phyloP scores from a whole-genome alignment of 30 jellyfish, hydroid and myxozoan species.

The Clytia hemisphaerica region DNA sequence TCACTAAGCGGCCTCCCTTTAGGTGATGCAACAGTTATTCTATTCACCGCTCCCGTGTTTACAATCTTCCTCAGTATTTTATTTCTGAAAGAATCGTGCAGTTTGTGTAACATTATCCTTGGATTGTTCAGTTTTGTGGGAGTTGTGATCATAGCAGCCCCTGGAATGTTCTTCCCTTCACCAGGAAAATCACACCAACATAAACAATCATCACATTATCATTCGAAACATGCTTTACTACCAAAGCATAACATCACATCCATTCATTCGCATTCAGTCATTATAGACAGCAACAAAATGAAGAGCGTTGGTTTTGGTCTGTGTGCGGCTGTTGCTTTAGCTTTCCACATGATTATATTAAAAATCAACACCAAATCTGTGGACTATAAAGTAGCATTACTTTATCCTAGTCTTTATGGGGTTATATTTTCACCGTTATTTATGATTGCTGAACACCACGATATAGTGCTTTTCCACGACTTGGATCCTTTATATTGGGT shows the following conservation, averaged over 20 bases:
- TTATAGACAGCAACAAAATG: not conserved
- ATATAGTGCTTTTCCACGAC: conserved; percentile 19
- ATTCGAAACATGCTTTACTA: too few species aligned
- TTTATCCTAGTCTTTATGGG: conserved; percentile 57
- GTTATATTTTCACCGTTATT: conserved; percentile 27
- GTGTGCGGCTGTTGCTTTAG: conserved; percentile 46
- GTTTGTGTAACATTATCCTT: conserved; percentile 29
- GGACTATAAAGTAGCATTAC: conserved; percentile 28
- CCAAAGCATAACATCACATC: too few species aligned
- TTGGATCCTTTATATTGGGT: too few species aligned
- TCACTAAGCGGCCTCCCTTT: conserved; percentile 51
- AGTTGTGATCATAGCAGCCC: conserved; percentile 44
- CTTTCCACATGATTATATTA: conserved; percentile 41
- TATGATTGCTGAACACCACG: conserved; percentile 39
- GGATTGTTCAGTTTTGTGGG: conserved; percentile 60
- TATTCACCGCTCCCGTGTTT: conserved; percentile 58
- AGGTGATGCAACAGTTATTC: conserved; percentile 59
- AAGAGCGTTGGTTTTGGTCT: conserved; percentile 51
- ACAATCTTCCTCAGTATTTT: conserved; percentile 49
- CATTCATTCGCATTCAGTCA: conserved; percentile 15
- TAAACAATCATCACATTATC: too few species aligned
- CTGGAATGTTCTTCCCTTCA: conserved; percentile 41
- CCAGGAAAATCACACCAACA: conserved; percentile 39
- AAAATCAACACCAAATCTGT: conserved; percentile 31
- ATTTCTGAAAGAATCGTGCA: conserved; percentile 49